Base-by-base conservation (phyloP, 2,888 invertebrate genomes). In the Cryptops parisi region DNA sequence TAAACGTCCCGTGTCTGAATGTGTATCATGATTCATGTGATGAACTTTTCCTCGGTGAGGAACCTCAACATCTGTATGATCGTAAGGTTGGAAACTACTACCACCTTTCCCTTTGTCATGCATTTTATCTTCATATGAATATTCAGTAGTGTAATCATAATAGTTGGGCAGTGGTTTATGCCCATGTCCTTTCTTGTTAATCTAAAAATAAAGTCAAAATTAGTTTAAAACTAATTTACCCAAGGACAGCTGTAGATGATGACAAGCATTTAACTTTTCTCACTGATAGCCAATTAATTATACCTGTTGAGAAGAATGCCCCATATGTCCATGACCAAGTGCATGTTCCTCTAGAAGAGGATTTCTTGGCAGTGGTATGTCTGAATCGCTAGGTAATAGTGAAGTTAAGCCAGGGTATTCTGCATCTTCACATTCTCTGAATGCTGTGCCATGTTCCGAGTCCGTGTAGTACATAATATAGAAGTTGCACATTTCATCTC, bases 401-500 rank as follows among this genome's bases (percentile, higher is more conserved):
- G 54, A 33, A 17, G 64, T 60, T 12, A 71, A 55, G 0, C 57
- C 52, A 1, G 59, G 57, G 33, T 61, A 59, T 4, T 60, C 50
- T 49, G 61, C 60, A 40, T 60, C 59, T 0, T 56, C 56, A 55
- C 55, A 55, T 5, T 33, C 26, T 44, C 64, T 62, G 54, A 40
- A 59, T 46, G 52, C 40, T 1, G 50, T 4, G 3, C 54, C 58
- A 48, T 60, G 54, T 21, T 61, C 58, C 9, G 63, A 62, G 46
- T 67, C 65, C 9, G 69, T 68, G 61, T 71, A 73, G 61, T 70
- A 74, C 72, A 74, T 73, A 57, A 70, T 61, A 61, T 74, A 74
- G 58, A 74, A 65, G 59, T 74, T 74, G 62, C 74, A 74, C 74
- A 74, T 74, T 62, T 74, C 74, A 60, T 74, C 69, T 12, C 61